These are phyloP conservation scores for Esox lucius DNA, from an alignment of 2,797 vertebrate species.

Conservation along the genomic window DNA sequence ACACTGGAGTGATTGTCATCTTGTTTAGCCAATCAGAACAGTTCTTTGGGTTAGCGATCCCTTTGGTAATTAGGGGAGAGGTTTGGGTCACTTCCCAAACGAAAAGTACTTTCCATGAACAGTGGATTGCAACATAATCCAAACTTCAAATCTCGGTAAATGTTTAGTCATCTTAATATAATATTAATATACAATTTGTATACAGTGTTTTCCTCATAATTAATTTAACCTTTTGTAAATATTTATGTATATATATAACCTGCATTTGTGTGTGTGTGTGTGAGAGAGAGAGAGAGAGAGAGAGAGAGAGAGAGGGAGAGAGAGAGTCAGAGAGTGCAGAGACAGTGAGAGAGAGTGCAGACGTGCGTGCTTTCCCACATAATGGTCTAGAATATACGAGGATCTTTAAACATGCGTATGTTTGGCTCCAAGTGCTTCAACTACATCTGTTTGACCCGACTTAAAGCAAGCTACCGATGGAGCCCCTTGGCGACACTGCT, in stretches of 20 bases:
- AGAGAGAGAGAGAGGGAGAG: too few relatives aligned
- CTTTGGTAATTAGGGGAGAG: constrained; percentile 59
- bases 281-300: too few relatives aligned
- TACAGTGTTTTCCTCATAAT: too few relatives aligned
- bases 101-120: not conserved
- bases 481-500: not conserved
- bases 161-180: not conserved
- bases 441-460: not conserved
- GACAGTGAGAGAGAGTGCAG: too few relatives aligned
- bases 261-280: too few relatives aligned
- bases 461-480: not conserved
- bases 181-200: too few relatives aligned
- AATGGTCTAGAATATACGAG: not conserved
- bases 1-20: constrained; percentile 54
- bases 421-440: not conserved
- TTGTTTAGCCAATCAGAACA: constrained; percentile 56
- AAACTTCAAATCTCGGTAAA: not conserved
- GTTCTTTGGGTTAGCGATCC: constrained; percentile 2
- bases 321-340: too few relatives aligned
- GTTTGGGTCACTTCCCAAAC: constrained; percentile 49
- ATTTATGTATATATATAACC: too few relatives aligned
- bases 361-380: too few relatives aligned
- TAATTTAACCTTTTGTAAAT: too few relatives aligned
- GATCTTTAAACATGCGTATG: not conserved
- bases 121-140: not conserved